A percentile compares a stretch with the other conserved stretches of the same genome.
phyloP scores from a whole-genome alignment of 2,113 vertebrate species.

The Pagrus major region DNA sequence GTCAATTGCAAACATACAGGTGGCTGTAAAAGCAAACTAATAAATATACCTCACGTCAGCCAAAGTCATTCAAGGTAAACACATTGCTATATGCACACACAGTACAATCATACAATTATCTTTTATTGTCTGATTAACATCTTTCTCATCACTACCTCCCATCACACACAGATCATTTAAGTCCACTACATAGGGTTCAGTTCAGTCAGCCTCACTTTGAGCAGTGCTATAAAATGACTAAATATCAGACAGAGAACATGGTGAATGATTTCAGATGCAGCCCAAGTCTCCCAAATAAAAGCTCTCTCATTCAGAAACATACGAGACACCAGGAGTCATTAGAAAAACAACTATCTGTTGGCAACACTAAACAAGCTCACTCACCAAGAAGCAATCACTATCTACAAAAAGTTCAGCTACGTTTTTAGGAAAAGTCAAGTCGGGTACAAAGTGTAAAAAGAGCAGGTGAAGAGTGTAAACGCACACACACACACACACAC shows the following conservation, averaged over 20 bases:
- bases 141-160: not conserved
- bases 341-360: slow-evolving; percentile 1
- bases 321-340: not conserved
- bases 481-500: slow-evolving; percentile 35
- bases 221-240: slow-evolving; percentile 12
- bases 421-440: slow-evolving; percentile 56
- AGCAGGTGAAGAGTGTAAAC: slow-evolving; percentile 35
- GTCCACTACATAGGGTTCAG: not conserved
- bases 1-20: too few species aligned
- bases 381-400: slow-evolving; percentile 29
- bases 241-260: slow-evolving; percentile 6
- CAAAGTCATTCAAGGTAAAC: not conserved
- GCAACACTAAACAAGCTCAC: slow-evolving; percentile 11
- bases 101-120: not conserved
- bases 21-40: too few species aligned
- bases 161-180: not conserved
- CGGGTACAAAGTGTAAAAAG: slow-evolving; percentile 65
- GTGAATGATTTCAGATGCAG: slow-evolving; percentile 13
- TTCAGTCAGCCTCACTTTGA: not conserved
- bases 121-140: not conserved
- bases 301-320: not conserved
- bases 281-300: not conserved
- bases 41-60: not conserved
- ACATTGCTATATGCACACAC: not conserved
- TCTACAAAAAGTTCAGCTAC: slow-evolving; percentile 45